Evolutionary conservation across 2,113 vertebrate species (phyloP).

Genomic region (Ia io): DNA sequence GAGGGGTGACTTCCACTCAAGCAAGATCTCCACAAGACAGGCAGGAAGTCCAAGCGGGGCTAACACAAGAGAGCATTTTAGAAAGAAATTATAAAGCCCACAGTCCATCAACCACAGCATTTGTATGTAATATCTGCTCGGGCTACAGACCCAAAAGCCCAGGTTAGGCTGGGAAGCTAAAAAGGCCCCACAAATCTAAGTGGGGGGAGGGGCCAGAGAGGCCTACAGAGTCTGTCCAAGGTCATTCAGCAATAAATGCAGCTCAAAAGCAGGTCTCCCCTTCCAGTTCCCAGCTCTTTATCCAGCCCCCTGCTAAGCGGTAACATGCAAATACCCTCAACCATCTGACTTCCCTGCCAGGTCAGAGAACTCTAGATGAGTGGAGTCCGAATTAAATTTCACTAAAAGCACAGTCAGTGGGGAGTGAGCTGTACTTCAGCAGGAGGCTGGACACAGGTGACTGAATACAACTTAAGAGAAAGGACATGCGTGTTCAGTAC

Average conservation of each 20-base stretch:
- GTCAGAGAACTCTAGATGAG: background rate
- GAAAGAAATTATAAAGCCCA: background rate
- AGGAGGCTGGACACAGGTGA: background rate
- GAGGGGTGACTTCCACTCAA: background rate
- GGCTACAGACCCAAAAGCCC: background rate
- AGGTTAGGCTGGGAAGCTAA: background rate
- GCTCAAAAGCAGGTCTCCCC: background rate
- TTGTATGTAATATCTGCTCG: background rate
- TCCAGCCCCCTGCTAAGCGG: background rate
- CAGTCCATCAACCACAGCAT: background rate
- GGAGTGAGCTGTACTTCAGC: background rate
- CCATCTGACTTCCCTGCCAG: background rate
- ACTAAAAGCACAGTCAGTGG: background rate
- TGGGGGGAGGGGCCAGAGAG: background rate
- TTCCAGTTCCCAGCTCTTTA: background rate
- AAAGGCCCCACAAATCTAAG: background rate
- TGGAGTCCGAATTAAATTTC: background rate
- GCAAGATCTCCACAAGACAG: background rate
- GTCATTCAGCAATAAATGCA: background rate
- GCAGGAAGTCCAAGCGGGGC: background rate
- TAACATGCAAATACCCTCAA: background rate
- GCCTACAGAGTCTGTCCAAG: background rate
- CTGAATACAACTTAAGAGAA: background rate
- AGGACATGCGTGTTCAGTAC: background rate
- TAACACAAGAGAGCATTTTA: background rate